Base-by-base conservation (phyloP, 1,140 invertebrate species). In the Anastatus disparis region DNA sequence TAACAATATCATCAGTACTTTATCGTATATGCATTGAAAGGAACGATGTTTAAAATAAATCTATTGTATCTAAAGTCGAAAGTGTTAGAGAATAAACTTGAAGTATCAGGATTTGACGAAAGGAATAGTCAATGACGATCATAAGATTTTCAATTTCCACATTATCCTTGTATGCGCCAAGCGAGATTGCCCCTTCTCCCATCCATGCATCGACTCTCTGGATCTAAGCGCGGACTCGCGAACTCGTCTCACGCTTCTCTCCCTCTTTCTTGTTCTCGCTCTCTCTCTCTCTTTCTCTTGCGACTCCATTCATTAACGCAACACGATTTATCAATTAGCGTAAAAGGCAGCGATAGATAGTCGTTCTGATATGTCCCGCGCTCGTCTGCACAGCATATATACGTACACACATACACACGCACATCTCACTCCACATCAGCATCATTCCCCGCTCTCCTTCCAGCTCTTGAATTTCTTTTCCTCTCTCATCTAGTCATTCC, bases 281-380 rank as follows among this genome's bases (percentile, higher is more conserved):
- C 12, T 22, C 35, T 2, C 29, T 24, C 42, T 42, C 62, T 55
- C 59, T 29, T 67, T 42, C 63, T 59, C 59, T 40, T 15, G 66
- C 74, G 72, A 76, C 74, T 78, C 71, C 79, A 85, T 85, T 86
- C 83, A 84, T 85, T 86, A 85, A 83, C 80, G 82, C 79, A 84
- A 85, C 84, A 85, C 83, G 83, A 85, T 85, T 85, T 85, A 85
- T 85, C 84, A 84, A 86, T 86, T 86, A 86, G 81, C 83, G 82
- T 86, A 82, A 85, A 86, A 86, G 83, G 83, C 81, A 80, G 77
- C 82, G 79, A 84, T 85, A 84, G 83, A 84, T 84, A 83, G 82
- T 83, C 42, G 80, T 81, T 77, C 80, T 81, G 82, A 84, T 85
- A 82, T 79, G 81, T 82, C 79, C 82, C 78, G 78, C 31, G 6